A percentile compares a stretch with the other conserved stretches of the same genome.
phyloP scores from a whole-genome alignment of 2,113 vertebrate species.

The Rhea americana region DNA sequence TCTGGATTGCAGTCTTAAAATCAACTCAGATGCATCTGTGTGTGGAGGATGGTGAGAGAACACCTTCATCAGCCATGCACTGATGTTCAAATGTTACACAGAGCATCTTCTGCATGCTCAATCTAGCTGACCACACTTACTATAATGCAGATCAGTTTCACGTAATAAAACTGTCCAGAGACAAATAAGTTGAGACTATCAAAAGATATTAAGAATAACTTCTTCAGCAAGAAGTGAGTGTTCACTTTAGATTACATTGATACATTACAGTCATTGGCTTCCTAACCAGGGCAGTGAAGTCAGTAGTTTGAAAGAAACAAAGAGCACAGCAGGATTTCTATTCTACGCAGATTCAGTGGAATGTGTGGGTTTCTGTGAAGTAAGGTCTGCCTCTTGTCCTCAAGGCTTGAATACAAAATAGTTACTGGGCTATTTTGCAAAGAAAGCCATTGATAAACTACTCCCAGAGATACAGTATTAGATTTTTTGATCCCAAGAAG shows the following conservation, averaged over 20 bases:
- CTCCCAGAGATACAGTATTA: background rate
- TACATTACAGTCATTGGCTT: background rate
- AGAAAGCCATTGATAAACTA: background rate
- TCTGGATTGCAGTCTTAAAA: background rate
- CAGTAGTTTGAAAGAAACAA: background rate
- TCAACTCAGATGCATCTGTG: background rate
- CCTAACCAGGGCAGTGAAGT: background rate
- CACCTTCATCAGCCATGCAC: background rate
- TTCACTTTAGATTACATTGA: background rate
- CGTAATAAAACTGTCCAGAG: background rate
- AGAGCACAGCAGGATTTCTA: background rate
- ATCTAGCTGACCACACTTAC: background rate
- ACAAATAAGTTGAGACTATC: background rate
- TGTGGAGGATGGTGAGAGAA: background rate
- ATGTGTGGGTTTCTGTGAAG: background rate
- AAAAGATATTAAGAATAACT: background rate
- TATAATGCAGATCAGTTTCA: background rate
- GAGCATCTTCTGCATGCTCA: background rate
- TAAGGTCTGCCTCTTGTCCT: background rate
- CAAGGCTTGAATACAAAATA: background rate
- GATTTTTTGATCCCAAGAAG: background rate
- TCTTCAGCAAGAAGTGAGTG: background rate
- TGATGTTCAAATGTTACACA: background rate
- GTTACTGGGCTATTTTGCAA: background rate
- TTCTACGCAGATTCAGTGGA: background rate